Base-by-base conservation (phyloP, 2,113 vertebrate genomes). In the Excalfactoria chinensis region DNA sequence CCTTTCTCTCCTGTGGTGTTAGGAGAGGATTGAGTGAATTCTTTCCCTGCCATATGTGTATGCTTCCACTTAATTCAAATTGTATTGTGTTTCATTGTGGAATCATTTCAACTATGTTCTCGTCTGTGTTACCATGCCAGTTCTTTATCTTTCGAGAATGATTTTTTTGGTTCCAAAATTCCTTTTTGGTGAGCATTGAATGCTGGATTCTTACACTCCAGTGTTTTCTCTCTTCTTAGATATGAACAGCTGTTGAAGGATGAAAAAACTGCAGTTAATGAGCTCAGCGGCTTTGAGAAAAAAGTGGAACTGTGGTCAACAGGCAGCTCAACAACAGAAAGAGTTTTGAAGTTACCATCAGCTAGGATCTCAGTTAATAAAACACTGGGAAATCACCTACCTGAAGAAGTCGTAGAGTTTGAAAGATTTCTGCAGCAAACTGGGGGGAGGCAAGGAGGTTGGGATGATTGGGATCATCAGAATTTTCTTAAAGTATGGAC, bases 381-480 rank as follows among this genome's bases (percentile, higher is more conserved):
- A 85, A 91, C 84, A n/a, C 73, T 73, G 9, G 56, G 96, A 84
- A 92, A 89, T 74, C 91, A 97, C 64, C 96, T 98, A 72, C 98
- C 98, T 21, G 34, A 95, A 60, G 98, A 99, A 94, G 98, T 99
- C 67, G 90, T 96, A 66, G 98, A 98, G 10, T 97, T 99, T 93
- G 98, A 99, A 96, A 97, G 69, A 53, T 99, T 99, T 87, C 97
- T 99, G 70, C 98, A 98, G 94, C 98, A 83, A 92, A 98, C 98
- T 14, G 99, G 99, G 88, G 98, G 98, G 7, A 40, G 84, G 43
- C 96, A 97, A 70, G 99, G 99, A 35, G 98, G 98, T 86, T 99
- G 99, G 99, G 99, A 99, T 96, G 98, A 98, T 56, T 98, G 95
- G 62, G 99, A 99, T 93, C 99, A 99, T 89, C 98, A 98, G 83